Base-by-base conservation (phyloP, 2,797 vertebrate genomes). In the Poeciliopsis infans region DNA sequence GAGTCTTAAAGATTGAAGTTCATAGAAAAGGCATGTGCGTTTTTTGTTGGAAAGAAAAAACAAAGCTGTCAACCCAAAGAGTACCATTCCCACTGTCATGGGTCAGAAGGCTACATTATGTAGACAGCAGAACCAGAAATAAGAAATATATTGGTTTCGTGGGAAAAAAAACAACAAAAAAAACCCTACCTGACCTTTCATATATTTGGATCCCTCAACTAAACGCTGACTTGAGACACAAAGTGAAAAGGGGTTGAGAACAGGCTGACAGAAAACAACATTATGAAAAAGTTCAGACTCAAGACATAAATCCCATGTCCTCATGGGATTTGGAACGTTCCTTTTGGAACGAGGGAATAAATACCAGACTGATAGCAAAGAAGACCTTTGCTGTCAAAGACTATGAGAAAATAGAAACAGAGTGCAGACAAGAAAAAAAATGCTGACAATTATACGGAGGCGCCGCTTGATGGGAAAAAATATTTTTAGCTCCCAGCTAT, bases 261-360 rank as follows among this genome's bases (percentile, higher is more conserved):
- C 20, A 7, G 12, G 1, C 25, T 13, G 25, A 69, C 8, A 53
- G 36, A 68, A 69, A 39, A 41, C 46, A 69, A 55, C 28, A 55
- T 28, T 55, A 53, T 77, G 36, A 71, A 70, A 51, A 43, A 51
- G 66, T 39, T 33, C 28, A 75, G 28, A 31, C 43, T 4, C 23
- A 13, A 69, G 66, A 69, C 39, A 39, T 66, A n/a, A 69, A 69
- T 69, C 66, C 66, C 66, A 36, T 2, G 66, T n/a, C n/a, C n/a
- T n/a, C n/a, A n/a, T n/a, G n/a, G n/a, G n/a, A n/a, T n/a, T n/a
- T n/a, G n/a, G n/a, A n/a, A n/a, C n/a, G n/a, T n/a, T n/a, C 47
- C 7, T 76, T 41, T 36, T 33, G 59, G 10, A 46, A 33, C 6
- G n/a, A 5, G 23, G 12, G 23, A n/a, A n/a, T 70, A 70, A 43